These are phyloP conservation scores for Cantharis lateralis DNA, from an alignment of 2,888 invertebrate genomes.

Conservation along the genomic window DNA sequence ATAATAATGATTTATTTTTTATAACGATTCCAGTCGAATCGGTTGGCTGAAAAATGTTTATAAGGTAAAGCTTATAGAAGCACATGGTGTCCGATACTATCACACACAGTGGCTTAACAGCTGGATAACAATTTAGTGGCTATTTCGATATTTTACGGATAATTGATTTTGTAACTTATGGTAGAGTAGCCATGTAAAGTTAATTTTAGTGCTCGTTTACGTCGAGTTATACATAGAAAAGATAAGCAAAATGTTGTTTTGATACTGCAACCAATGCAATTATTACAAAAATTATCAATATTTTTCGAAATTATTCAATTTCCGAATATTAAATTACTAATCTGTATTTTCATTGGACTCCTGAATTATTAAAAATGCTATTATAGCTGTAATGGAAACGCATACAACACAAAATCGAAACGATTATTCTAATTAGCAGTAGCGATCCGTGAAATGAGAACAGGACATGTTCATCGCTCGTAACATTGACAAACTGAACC, in stretches of 20 bases:
- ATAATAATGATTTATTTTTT: not conserved
- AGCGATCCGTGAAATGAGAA: slow-evolving; percentile 29
- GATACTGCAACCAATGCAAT: slow-evolving; percentile 8
- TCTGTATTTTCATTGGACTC: not conserved
- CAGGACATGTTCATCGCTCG: slow-evolving; percentile 15
- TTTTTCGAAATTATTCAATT: not conserved
- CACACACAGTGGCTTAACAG: slow-evolving; percentile 35
- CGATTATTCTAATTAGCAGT: slow-evolving; percentile 28
- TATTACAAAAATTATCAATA: slow-evolving; percentile 2
- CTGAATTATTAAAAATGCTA: not conserved
- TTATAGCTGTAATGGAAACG: not conserved
- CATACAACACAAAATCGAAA: slow-evolving; percentile 10
- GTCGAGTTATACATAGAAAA: slow-evolving; percentile 24
- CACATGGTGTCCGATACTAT: not conserved
- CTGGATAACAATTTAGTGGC: slow-evolving; percentile 44
- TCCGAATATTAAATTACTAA: not conserved
- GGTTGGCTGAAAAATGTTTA: not conserved
- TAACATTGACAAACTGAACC: slow-evolving; percentile 19
- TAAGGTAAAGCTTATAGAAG: not conserved
- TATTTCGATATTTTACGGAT: slow-evolving; percentile 47
- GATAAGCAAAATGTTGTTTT: slow-evolving; percentile 22
- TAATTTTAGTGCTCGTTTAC: slow-evolving; percentile 32
- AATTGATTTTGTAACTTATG: slow-evolving; percentile 46
- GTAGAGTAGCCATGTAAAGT: slow-evolving; percentile 32
- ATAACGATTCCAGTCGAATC: not conserved